Evolutionary conservation across 2,113 vertebrate species (phyloP), one percentile per base, ranked within the genome.

Genomic region (Scomber scombrus): DNA sequence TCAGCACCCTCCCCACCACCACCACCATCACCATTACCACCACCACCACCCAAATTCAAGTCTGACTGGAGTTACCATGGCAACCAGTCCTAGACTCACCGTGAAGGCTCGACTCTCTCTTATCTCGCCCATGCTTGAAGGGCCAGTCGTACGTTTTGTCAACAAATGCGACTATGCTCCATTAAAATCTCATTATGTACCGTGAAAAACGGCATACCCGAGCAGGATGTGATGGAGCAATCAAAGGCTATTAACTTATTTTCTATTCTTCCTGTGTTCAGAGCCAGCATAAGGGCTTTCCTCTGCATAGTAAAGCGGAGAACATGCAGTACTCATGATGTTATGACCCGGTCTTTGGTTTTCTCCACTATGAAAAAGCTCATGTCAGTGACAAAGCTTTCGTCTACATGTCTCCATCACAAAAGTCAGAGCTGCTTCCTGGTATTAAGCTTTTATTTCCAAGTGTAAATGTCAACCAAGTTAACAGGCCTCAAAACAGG

Each of bases 21-120:
- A 40, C 34, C 34, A 40, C 34, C 34, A 40, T 8, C 4, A 34
- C 31, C 31, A n/a, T n/a, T n/a, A 34, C 31, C 31, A 34, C 73
- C 50, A 71, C 57, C 80, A 70, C 65, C 87, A 67, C 81, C 80
- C 73, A 86, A 77, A 89, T 80, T 85, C 83, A 85, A 79, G 79
- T 90, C 86, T 75, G 75, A 79, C 75, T 12, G 63, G 46, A 49
- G 90, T 92, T 90, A 52, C 90, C 54, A 87, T 92, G 64, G 88
- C 86, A 92, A 93, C 90, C 55, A 46, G 74, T 57, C 54, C 64
- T 61, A 79, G 83, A 81, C 81, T 80, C 51, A 34, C 2, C 21
- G 74, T 1, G 75, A 82, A 74, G 73, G 75, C 83, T 60, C 0
- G 29, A 67, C 64, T 71, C 43, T 50, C 60, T 84, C 74, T 82